phyloP scores from a whole-genome alignment of 2,888 invertebrate genomes.

The Ochropacha duplaris region DNA sequence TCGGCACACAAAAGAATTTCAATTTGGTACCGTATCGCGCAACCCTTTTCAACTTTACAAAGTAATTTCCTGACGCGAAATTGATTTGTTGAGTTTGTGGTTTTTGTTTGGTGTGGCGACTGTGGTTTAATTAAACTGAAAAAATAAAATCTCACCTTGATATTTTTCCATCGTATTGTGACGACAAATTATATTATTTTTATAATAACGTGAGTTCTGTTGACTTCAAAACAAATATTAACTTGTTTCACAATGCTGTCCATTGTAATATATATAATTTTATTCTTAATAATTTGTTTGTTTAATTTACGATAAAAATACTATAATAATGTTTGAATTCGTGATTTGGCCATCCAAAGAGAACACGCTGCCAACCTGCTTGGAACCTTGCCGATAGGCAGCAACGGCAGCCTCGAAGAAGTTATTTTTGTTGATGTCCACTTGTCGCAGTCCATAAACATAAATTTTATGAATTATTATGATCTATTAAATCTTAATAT shows the following conservation, averaged over 20 bases:
- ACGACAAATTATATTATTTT: neutral
- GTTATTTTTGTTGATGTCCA: too few species aligned
- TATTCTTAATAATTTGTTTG: too few species aligned
- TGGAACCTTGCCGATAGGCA: too few species aligned
- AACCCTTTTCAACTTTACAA: constrained; percentile 77
- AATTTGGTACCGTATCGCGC: constrained; percentile 75
- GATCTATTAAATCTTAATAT: too few species aligned
- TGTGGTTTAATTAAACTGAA: constrained; percentile 69
- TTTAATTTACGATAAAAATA: too few species aligned
- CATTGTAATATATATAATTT: too few species aligned
- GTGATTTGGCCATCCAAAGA: too few species aligned
- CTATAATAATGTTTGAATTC: too few species aligned
- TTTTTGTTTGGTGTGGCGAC: constrained; percentile 70
- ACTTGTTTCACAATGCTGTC: neutral
- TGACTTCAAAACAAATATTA: neutral
- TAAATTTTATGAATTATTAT: too few species aligned
- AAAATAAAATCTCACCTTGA: constrained; percentile 34
- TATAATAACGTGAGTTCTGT: neutral
- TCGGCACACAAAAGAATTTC: constrained; percentile 77
- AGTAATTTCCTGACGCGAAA: constrained; percentile 79
- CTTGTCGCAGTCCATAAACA: too few species aligned
- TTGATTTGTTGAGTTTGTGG: constrained; percentile 77
- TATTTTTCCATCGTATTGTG: constrained; percentile 4
- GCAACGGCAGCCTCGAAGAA: too few species aligned
- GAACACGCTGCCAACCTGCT: too few species aligned